These are phyloP conservation scores for Pachyramphus minor DNA, from an alignment of 2,113 vertebrate genomes.

Conservation along the genomic window DNA sequence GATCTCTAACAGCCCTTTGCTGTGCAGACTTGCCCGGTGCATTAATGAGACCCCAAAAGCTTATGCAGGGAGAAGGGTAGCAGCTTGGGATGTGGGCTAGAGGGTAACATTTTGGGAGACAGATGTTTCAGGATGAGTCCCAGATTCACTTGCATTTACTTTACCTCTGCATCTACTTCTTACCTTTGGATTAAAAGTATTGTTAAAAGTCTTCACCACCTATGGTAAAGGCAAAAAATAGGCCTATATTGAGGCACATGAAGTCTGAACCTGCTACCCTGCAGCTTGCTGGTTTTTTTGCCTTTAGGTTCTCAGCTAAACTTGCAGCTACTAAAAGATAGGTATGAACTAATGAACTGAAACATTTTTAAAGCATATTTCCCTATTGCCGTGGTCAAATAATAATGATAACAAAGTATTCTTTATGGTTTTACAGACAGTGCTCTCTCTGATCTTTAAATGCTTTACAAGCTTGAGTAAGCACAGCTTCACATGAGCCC, in stretches of 20 bases:
- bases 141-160: background rate
- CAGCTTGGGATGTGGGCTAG: background rate
- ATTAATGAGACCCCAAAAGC: conserved; percentile 34
- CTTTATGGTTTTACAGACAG: conserved; percentile 20
- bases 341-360: background rate
- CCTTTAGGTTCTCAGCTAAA: background rate
- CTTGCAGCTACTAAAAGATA: background rate
- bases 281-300: background rate
- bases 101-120: background rate
- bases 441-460: background rate
- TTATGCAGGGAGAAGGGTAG: background rate
- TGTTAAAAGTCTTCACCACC: background rate
- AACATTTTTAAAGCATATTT: conserved; percentile 23
- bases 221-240: background rate
- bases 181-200: background rate
- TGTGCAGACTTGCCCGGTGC: conserved; percentile 11
- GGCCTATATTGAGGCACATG: background rate
- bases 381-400: background rate
- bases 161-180: background rate
- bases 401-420: background rate
- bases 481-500: background rate
- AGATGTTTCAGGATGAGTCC: background rate
- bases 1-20: background rate
- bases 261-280: background rate
- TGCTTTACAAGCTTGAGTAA: conserved; percentile 30